These are phyloP conservation scores for Amphimallon solstitiale DNA, from an alignment of 2,888 invertebrate species.

Conservation along the genomic window DNA sequence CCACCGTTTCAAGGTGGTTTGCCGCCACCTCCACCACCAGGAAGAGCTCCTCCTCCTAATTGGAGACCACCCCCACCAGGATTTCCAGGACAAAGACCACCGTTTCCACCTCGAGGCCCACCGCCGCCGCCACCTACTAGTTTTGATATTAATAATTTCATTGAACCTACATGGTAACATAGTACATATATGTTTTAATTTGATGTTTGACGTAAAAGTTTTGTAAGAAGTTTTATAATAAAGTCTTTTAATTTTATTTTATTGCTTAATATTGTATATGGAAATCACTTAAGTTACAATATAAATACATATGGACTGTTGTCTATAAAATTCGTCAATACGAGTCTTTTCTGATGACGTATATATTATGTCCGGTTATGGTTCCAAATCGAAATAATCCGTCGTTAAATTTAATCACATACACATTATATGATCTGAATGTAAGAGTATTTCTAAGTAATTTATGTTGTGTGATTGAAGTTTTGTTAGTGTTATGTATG, in stretches of 20 bases:
- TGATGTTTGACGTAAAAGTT: background rate
- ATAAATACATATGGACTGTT: too few species aligned
- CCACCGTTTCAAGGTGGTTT: conserved; percentile 63
- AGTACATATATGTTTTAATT: background rate
- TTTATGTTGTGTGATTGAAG: too few species aligned
- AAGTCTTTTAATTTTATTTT: background rate
- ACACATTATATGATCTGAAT: too few species aligned
- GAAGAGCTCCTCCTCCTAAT: conserved; percentile 71
- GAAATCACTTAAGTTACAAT: too few species aligned
- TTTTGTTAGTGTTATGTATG: too few species aligned
- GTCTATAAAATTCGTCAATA: too few species aligned
- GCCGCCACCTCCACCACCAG: conserved; percentile 70
- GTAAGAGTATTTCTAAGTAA: too few species aligned
- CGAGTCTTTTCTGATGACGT: too few species aligned
- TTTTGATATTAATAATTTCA: conserved; percentile 49
- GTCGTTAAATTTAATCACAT: too few species aligned
- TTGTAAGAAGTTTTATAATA: background rate
- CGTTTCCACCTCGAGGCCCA: conserved; percentile 76
- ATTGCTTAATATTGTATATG: too few species aligned
- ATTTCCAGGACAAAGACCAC: conserved; percentile 59
- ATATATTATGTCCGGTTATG: too few species aligned
- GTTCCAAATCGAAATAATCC: too few species aligned
- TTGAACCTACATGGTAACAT: conserved; percentile 50
- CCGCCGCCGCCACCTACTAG: conserved; percentile 73
- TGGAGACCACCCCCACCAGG: conserved; percentile 77